Conservation (phyloP, 2,113 vertebrate species). For the Serinus canaria region DNA sequence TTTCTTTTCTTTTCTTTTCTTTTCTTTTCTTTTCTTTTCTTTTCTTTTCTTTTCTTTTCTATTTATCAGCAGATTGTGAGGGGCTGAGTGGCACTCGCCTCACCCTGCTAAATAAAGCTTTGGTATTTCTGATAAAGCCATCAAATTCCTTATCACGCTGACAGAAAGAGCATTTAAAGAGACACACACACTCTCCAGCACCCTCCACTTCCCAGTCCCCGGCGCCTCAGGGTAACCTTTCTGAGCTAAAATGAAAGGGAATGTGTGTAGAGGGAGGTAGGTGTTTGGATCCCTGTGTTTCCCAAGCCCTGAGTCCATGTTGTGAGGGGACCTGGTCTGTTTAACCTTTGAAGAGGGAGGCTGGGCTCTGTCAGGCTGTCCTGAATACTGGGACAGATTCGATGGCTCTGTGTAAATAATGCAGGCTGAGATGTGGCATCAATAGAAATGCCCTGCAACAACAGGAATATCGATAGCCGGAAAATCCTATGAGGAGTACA, state of each 20-base stretch:
- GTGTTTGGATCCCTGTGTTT: background rate
- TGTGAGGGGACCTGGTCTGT: background rate
- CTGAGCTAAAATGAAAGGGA: background rate
- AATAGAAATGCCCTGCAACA: slow-evolving; percentile 45
- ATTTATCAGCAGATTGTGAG: slow-evolving; percentile 93
- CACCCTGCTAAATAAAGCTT: slow-evolving; percentile 98
- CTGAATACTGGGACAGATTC: background rate
- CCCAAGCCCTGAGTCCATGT: background rate
- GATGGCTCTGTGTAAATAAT: slow-evolving; percentile 18
- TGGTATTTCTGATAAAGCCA: slow-evolving; percentile 99
- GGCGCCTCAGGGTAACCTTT: slow-evolving; percentile 27
- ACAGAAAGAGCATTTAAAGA: slow-evolving; percentile 91
- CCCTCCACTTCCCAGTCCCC: slow-evolving; percentile 16
- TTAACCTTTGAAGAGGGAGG: background rate
- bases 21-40: no score
- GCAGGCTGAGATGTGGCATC: slow-evolving; percentile 17
- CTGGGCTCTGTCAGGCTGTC: slow-evolving; percentile 4
- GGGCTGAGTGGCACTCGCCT: slow-evolving; percentile 88
- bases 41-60: slow-evolving; percentile 60
- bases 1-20: no score
- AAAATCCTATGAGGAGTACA: slow-evolving; percentile 46
- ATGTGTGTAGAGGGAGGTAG: background rate
- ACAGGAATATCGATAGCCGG: slow-evolving; percentile 46
- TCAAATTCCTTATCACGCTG: slow-evolving; percentile 98
- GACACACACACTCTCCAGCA: slow-evolving; percentile 79